These are phyloP conservation scores for Chondrilla cf. caribensis DNA, from an alignment of 37 sponge, comb jelly and placozoan species.

Conservation along the genomic window DNA sequence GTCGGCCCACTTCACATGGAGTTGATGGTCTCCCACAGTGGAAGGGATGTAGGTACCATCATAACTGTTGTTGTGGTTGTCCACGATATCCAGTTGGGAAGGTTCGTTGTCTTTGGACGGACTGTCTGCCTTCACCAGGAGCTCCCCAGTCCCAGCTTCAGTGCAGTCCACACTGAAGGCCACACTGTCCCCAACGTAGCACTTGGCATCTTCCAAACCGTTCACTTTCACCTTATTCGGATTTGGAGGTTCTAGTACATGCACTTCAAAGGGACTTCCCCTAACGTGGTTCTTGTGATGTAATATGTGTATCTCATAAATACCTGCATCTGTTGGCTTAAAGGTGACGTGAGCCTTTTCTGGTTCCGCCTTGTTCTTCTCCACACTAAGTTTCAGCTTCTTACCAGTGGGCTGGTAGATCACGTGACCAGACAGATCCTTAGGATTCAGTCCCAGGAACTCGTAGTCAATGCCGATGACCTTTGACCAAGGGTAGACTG, in stretches of 20 bases:
- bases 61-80: conserved; percentile 1
- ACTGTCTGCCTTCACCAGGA: conserved; percentile 51
- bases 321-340: conserved; percentile 46
- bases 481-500: conserved; percentile 13
- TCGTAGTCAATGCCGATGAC: conserved; percentile 39
- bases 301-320: conserved; percentile 43
- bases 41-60: conserved; percentile 22
- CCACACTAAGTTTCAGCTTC: conserved; percentile 57
- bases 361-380: conserved; percentile 48
- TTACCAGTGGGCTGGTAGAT: conserved; percentile 41
- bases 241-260: conserved; percentile 48
- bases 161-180: conserved; percentile 40
- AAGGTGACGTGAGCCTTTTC: conserved; percentile 49
- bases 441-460: conserved; percentile 27
- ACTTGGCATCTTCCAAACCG: conserved; percentile 42
- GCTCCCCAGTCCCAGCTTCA: conserved; percentile 68
- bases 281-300: conserved; percentile 5
- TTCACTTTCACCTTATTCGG: conserved; percentile 45
- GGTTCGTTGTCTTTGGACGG: conserved; percentile 25
- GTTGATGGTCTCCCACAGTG: conserved; percentile 18
- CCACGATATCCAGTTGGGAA: not conserved
- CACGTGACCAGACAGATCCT: conserved; percentile 52
- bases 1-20: conserved; percentile 56
- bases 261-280: conserved; percentile 27
- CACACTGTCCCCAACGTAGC: not conserved